Evolutionary conservation across 2,797 vertebrate genomes (phyloP), one percentile per base, ranked within the genome.

Genomic region (Erethizon dorsatum): DNA sequence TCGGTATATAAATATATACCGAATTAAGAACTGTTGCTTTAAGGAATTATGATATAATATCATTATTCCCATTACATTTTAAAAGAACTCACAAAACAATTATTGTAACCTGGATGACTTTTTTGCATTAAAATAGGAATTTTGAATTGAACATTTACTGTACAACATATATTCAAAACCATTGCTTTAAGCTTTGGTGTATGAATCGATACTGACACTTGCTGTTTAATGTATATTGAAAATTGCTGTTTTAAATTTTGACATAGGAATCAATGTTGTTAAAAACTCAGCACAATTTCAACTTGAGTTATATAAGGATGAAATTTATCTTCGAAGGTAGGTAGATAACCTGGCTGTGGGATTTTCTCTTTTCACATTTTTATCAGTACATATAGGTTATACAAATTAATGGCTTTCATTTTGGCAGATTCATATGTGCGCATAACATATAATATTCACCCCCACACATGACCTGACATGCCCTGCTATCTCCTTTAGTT

Each of bases 241-340:
- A 94, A 20, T 47, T 90, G 54, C 91, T 18, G 79, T 84, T 97
- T 91, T 77, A 91, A 65, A 61, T n/a, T 93, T 97, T 95, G 92
- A 61, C 93, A 6, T 88, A 56, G 50, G 78, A 97, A 98, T 94
- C 61, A 45, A 12, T 83, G 75, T 59, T 96, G 78, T 92, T 97
- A 97, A 97, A 98, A 97, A 97, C 96, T 22, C 45, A 90, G 56
- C 83, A 45, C 88, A 96, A 92, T 91, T 96, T 94, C 93, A 97
- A 92, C 95, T 94, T 97, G 67, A 89, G 98, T 77, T 50, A 15
- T 97, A 93, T 95, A 93, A 94, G 90, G 67, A 59, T 11, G 90
- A 24, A 94, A 97, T 87, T 89, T 56, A 83, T 96, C 86, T 85
- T 63, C 83, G 31, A 93, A 91, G 95, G 59, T 86, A 59, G 92